Base-by-base conservation (phyloP, 2,888 invertebrate genomes). In the Scaptomyza caliginosa region DNA sequence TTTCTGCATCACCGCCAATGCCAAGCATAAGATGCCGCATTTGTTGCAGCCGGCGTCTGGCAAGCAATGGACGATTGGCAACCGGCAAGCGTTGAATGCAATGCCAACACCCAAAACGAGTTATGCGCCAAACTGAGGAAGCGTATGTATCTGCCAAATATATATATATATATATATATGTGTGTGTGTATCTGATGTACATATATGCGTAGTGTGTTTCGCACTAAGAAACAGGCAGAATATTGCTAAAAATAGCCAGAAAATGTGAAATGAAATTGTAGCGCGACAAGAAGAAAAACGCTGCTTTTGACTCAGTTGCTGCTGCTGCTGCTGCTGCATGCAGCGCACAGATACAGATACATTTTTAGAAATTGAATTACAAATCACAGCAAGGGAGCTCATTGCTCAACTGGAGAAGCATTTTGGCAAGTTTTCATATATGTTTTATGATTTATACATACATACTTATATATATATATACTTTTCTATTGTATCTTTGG, bases 311-410 rank as follows among this genome's bases (percentile, higher is more conserved):
- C 48, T 58, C 58, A 54, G 60, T 40, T 42, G 48, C 40, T 48
- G 51, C 30, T 48, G 58, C 55, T 57, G 72, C 45, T 83, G 67
- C 82, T 81, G 79, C 77, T 79, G 76, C 64, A 62, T 39, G 51
- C 55, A 28, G 30, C 17, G 49, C 48, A 48, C 23, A 54, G 26
- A 64, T 46, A 74, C 55, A 71, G 64, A 84, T 64, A 78, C 87
- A 86, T 71, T 77, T 81, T 86, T 80, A 74, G 86, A 81, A 86
- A 86, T 78, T 75, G 46, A 76, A 83, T 80, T 77, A 74, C 36
- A 42, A 64, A 67, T 17, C 70, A 51, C 71, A 58, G 72, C 75
- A 77, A 74, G 77, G 80, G 69, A 65, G 57, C 67, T 34, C 34
- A 16, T 34, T 36, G 38, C 26, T 45, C 16, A 19, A 59, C 86